phyloP scores from a whole-genome alignment of 2,888 invertebrate genomes.

The Napeogenes inachia region DNA sequence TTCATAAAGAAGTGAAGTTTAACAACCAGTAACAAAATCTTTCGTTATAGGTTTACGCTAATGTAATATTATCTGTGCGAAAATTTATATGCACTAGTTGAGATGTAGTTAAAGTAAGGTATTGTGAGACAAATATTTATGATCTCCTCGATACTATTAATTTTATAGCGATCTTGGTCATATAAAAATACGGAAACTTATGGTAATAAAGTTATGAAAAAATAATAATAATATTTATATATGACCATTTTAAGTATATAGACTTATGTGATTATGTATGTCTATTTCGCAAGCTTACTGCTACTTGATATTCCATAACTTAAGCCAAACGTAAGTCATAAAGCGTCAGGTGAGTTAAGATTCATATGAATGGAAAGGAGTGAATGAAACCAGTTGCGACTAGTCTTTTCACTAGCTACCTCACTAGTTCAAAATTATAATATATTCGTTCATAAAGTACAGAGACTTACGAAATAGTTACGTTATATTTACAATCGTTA shows the following conservation, averaged over 20 bases:
- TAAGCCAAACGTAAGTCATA: slow-evolving; percentile 7
- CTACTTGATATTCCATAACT: slow-evolving; percentile 14
- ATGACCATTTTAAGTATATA: background rate
- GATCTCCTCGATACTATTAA: slow-evolving; percentile 14
- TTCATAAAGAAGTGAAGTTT: slow-evolving; percentile 63
- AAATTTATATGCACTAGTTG: slow-evolving; percentile 40
- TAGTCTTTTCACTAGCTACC: background rate
- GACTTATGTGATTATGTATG: background rate
- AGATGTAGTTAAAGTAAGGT: slow-evolving; percentile 24
- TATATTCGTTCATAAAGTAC: background rate
- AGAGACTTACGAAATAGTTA: background rate
- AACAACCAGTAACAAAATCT: slow-evolving; percentile 57
- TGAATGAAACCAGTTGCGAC: slow-evolving; percentile 54
- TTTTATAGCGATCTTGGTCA: slow-evolving; percentile 13
- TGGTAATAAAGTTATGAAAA: no score
- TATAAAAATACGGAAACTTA: background rate
- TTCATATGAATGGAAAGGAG: slow-evolving; percentile 40
- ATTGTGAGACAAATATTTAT: slow-evolving; percentile 21
- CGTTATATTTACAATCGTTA: no score
- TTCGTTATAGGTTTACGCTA: slow-evolving; percentile 33
- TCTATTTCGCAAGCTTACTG: background rate
- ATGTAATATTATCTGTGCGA: slow-evolving; percentile 33
- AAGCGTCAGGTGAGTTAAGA: slow-evolving; percentile 25
- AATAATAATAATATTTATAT: background rate
- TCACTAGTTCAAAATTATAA: background rate